Base-by-base conservation (phyloP, 1,140 invertebrate genomes). In the Acromyrmex heyeri region DNA sequence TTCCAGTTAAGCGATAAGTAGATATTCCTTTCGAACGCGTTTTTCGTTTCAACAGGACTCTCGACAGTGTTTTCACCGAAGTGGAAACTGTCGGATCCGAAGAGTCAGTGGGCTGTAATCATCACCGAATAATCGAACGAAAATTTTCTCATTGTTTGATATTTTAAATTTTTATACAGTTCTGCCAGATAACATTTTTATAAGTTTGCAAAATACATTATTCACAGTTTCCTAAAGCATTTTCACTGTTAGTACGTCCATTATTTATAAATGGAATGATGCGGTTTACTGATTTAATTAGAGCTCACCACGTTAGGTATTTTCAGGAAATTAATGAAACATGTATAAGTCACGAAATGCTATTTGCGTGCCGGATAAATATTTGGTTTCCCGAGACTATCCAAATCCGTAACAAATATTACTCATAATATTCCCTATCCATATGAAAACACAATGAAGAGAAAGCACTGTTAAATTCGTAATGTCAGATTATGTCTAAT, bases 391-490 rank as follows among this genome's bases (percentile, higher is more conserved):
- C 7, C 30, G 12, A 70, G 24, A 59, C 53, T 59, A 48, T 61
- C 18, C 50, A 44, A 53, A 57, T 55, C 50, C 18, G 53, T 30
- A 59, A 72, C 16, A 53, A 67, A 81, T 70, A 69, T 72, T 70
- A 83, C 70, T 82, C 53, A 82, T 73, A 55, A 83, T 83, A 83
- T 83, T 82, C 72, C 55, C 59, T 83, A 50, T 72, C 78, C 78
- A 53, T 14, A 69, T 18, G 53, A 61, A 55, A 82, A 61, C 67
- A 38, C 78, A 27, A 62, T 18, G 24, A 48, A 16, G 79, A 44
- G 16, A 57, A 62, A 50, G 2, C 38, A 44, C 38, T 10, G 38
- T 44, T 44, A 44, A 44, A 44, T 44, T 44, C 1, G 10, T 44
- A 44, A 44, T 10, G 38, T 44, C 7, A 44, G 10, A 44, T 44